Evolutionary conservation across 2,797 vertebrate genomes (phyloP).

Genomic region (Sandelia bainsii): DNA sequence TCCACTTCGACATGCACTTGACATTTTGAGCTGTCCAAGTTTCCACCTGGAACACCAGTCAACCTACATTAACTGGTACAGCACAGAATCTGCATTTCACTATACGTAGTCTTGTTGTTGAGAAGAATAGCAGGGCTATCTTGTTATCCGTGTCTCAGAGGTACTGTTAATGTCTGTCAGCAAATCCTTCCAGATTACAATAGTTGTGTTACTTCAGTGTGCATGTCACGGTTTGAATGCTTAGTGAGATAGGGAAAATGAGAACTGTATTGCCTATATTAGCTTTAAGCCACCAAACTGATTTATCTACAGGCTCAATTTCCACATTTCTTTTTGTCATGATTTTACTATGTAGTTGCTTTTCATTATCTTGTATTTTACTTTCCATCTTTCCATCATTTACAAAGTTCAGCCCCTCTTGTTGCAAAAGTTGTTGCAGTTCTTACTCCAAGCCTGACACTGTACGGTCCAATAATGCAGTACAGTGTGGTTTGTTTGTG

Average conservation of each 20-base stretch:
- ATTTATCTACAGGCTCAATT: neutral
- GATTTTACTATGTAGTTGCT: slow-evolving; percentile 1
- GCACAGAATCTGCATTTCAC: slow-evolving; percentile 6
- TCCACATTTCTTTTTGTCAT: neutral
- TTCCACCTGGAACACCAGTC: slow-evolving; percentile 17
- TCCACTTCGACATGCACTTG: slow-evolving; percentile 6
- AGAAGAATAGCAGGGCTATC: slow-evolving; percentile 34
- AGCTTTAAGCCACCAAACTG: neutral
- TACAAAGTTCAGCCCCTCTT: neutral
- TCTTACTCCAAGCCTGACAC: neutral
- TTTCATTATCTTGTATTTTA: slow-evolving; percentile 20
- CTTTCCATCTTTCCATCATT: neutral
- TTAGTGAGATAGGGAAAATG: slow-evolving; percentile 26
- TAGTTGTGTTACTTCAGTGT: slow-evolving; percentile 22
- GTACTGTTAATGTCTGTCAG: slow-evolving; percentile 47
- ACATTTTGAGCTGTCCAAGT: slow-evolving; percentile 18
- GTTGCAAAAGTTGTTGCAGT: neutral
- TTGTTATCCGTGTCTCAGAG: slow-evolving; percentile 43
- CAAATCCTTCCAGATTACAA: slow-evolving; percentile 52
- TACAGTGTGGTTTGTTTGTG: slow-evolving; percentile 32
- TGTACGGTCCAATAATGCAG: slow-evolving; percentile 29
- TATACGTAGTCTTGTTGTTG: neutral
- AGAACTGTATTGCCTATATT: slow-evolving; percentile 4
- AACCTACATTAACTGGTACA: slow-evolving; percentile 2
- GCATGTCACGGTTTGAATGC: slow-evolving; percentile 13